Conservation (phyloP, 2,888 invertebrate species). For the Panopea generosa region DNA sequence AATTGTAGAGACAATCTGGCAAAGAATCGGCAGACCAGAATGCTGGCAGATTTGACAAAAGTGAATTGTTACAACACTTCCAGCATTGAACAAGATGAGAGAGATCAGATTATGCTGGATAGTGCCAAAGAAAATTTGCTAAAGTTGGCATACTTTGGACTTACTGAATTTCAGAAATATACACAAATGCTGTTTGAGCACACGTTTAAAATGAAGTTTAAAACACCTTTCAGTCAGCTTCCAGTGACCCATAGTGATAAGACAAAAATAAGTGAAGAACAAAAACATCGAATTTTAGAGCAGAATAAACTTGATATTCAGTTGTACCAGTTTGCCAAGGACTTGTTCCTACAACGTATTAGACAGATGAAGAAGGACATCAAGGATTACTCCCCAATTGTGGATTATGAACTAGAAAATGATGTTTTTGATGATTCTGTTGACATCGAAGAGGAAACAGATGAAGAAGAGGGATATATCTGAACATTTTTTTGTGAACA, state of each 20-base stretch:
- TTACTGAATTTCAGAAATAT: slow-evolving; percentile 95
- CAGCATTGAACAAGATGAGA: slow-evolving; percentile 64
- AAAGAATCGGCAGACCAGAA: slow-evolving; percentile 97
- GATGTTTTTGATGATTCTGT: slow-evolving; percentile 39
- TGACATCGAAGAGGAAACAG: slow-evolving; percentile 43
- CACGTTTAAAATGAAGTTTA: slow-evolving; percentile 80
- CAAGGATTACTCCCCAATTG: slow-evolving; percentile 12
- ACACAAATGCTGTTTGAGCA: slow-evolving; percentile 84
- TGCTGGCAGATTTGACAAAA: slow-evolving; percentile 97
- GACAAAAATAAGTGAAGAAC: slow-evolving; percentile 91
- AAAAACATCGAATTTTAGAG: slow-evolving; percentile 91
- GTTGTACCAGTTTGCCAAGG: slow-evolving; percentile 96
- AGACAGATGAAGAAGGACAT: slow-evolving; percentile 55
- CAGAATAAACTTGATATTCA: slow-evolving; percentile 96
- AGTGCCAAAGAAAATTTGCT: slow-evolving; percentile 98
- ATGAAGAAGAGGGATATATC: slow-evolving; percentile 34
- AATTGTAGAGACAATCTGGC: slow-evolving; percentile 97
- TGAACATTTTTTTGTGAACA: neutral
- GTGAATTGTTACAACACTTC: slow-evolving; percentile 95
- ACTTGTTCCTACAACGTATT: slow-evolving; percentile 90
- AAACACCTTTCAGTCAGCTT: slow-evolving; percentile 91
- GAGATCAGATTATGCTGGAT: slow-evolving; percentile 91
- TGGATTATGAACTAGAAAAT: slow-evolving; percentile 20
- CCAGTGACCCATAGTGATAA: slow-evolving; percentile 95
- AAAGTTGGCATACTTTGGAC: slow-evolving; percentile 97